A percentile compares a stretch with the other conserved stretches of the same genome.
These are phyloP conservation scores for Reticulitermes speratus DNA, from an alignment of 1,140 invertebrate species.

Conservation along the genomic window DNA sequence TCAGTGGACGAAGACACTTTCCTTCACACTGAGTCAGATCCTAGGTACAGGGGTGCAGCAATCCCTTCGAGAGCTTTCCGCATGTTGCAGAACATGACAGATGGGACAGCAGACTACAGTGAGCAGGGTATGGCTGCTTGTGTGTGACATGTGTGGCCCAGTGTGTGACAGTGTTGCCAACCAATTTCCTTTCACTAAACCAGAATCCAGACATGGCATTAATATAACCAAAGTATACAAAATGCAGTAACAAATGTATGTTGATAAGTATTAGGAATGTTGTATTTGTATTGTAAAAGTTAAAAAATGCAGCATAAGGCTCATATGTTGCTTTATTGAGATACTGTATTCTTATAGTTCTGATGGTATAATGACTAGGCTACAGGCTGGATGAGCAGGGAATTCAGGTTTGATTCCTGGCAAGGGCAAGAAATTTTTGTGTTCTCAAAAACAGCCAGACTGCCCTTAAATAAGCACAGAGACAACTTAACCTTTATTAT, in stretches of 20 bases:
- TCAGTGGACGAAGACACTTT: constrained; percentile 56
- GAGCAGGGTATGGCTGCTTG: constrained; percentile 34
- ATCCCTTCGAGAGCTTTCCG: constrained; percentile 72
- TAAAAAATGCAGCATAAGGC: too few species aligned
- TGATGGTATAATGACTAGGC: too few species aligned
- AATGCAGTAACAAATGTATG: not conserved
- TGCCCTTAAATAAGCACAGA: too few species aligned
- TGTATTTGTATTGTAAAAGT: too few species aligned
- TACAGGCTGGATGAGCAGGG: too few species aligned
- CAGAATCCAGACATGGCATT: not conserved
- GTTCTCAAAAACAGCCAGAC: too few species aligned
- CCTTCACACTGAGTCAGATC: constrained; percentile 59
- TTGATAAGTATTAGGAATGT: too few species aligned
- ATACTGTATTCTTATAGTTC: too few species aligned
- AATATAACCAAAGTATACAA: not conserved
- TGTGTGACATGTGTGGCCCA: constrained; percentile 20
- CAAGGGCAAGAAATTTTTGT: too few species aligned
- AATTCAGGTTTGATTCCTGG: too few species aligned
- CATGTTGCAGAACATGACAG: constrained; percentile 62
- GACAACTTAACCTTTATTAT: too few species aligned
- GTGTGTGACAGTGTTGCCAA: not conserved
- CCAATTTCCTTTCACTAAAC: not conserved
- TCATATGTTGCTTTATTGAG: too few species aligned
- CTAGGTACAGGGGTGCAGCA: constrained; percentile 62
- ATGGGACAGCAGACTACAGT: constrained; percentile 43